Percentiles rank a stretch among this genome's conserved stretches.
Conservation (phyloP, 64 coral and sea anemone genomes). For the Stichodactyla mertensii region DNA sequence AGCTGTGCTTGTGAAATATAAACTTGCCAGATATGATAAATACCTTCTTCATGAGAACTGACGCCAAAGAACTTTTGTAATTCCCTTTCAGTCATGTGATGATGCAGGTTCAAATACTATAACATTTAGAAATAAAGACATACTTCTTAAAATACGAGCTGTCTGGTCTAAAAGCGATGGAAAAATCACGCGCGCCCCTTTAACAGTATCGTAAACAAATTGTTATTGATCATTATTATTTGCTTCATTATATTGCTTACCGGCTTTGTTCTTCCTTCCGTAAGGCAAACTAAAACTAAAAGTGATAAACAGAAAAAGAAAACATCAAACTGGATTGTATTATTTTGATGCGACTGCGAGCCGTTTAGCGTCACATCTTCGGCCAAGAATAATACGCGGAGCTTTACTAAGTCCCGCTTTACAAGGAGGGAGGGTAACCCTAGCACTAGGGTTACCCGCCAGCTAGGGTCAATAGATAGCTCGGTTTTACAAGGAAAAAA, state of each 20-base stretch:
- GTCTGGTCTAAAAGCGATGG: neutral
- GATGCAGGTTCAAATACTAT: neutral
- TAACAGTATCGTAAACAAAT: no score
- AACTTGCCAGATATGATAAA: neutral
- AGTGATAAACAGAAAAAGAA: neutral
- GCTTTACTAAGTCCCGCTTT: no score
- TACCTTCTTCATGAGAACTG: slow-evolving; percentile 26
- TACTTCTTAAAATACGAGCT: neutral
- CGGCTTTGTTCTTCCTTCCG: neutral
- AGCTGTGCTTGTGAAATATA: neutral
- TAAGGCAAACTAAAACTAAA: neutral
- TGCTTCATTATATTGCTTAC: neutral
- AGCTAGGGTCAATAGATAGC: no score
- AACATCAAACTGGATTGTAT: neutral
- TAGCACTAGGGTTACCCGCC: no score
- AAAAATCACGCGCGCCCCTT: no score
- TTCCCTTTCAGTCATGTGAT: slow-evolving; percentile 32
- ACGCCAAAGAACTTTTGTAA: slow-evolving; percentile 28
- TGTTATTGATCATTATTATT: neutral
- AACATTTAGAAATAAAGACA: neutral
- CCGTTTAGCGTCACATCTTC: neutral
- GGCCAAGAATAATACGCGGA: no score
- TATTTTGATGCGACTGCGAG: no score
- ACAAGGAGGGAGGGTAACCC: no score
- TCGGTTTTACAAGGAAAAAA: no score